Conservation (phyloP, 2,797 vertebrate species). For the Gymnothorax javanicus region DNA sequence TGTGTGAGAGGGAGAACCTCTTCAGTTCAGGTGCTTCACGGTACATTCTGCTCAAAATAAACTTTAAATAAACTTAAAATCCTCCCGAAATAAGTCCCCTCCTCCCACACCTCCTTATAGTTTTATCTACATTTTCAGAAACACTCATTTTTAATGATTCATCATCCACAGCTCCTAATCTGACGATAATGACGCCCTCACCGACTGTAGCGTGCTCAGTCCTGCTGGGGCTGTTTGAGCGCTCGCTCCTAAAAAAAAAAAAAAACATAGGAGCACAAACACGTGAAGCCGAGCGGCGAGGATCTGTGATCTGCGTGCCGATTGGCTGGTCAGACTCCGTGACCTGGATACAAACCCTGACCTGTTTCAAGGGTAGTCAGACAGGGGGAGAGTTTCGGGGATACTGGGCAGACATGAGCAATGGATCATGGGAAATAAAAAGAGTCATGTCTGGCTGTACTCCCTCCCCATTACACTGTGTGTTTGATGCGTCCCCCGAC, state of each 20-base stretch:
- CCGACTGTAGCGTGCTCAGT: too few relatives aligned
- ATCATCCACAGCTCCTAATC: slow-evolving; percentile 38
- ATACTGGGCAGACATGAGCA: background rate
- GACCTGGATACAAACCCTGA: background rate
- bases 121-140: background rate
- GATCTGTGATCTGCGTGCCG: slow-evolving; percentile 13
- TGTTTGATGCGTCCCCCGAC: background rate
- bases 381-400: background rate
- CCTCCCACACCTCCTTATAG: background rate
- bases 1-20: slow-evolving; percentile 38
- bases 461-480: too few relatives aligned
- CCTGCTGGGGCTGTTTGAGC: background rate
- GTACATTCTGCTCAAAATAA: slow-evolving; percentile 14
- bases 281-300: slow-evolving; percentile 4
- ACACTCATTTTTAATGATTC: slow-evolving; percentile 38
- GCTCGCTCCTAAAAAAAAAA: background rate
- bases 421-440: background rate
- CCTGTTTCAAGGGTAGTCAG: background rate
- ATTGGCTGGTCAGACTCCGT: background rate
- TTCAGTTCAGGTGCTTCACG: slow-evolving; percentile 21
- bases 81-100: background rate
- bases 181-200: slow-evolving; percentile 41
- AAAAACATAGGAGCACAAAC: background rate
- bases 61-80: background rate
- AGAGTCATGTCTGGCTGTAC: background rate